These are phyloP conservation scores for Macrocentrus cingulum DNA, from an alignment of 1,140 invertebrate species.

Conservation along the genomic window DNA sequence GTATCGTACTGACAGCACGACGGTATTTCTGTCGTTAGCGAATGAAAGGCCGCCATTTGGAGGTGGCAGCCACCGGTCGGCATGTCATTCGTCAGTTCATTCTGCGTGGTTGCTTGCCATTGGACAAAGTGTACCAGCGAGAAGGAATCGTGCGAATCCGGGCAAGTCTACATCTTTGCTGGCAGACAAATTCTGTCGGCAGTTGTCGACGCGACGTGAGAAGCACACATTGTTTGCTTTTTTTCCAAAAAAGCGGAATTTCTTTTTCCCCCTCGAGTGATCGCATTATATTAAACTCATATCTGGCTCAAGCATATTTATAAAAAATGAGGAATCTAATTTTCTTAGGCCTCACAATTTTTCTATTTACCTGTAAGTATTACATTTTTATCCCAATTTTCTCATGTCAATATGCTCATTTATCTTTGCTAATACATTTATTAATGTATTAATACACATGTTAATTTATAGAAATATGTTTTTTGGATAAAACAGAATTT, in stretches of 20 bases:
- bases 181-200: constrained; percentile 25
- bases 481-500: constrained; percentile 27
- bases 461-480: constrained; percentile 6
- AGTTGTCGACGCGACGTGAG: constrained; percentile 28
- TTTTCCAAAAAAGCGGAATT: not conserved
- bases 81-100: constrained; percentile 39
- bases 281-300: constrained; percentile 26
- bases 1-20: too few species aligned
- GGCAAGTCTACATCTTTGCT: constrained; percentile 2
- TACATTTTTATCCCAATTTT: constrained; percentile 18
- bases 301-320: constrained; percentile 23
- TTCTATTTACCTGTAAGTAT: constrained; percentile 61
- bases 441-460: constrained; percentile 7
- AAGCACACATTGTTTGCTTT: not conserved
- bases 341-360: constrained; percentile 53
- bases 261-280: not conserved
- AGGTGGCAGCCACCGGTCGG: constrained; percentile 27
- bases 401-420: constrained; percentile 27
- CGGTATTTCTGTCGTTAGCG: too few species aligned
- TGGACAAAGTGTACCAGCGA: constrained; percentile 31
- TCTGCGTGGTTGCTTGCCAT: constrained; percentile 47
- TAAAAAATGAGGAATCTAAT: constrained; percentile 62
- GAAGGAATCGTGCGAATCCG: too few species aligned
- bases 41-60: constrained; percentile 42
- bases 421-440: constrained; percentile 22